These are phyloP conservation scores for Sylvicola fuscatus DNA, from an alignment of 2,888 invertebrate genomes.

Conservation along the genomic window DNA sequence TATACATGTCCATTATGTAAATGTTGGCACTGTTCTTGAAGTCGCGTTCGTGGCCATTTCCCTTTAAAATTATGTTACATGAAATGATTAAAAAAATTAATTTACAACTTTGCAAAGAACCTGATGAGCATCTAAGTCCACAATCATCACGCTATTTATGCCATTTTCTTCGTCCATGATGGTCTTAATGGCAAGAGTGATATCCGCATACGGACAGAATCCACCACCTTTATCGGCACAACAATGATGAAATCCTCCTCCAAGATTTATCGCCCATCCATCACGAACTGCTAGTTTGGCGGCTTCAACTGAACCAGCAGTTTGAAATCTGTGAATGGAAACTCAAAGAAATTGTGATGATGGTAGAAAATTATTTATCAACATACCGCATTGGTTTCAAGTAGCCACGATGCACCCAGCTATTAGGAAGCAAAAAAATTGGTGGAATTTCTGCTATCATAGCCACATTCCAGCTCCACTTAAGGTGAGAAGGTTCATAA, in stretches of 20 bases:
- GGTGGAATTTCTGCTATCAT: constrained; percentile 58
- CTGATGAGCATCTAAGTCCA: constrained; percentile 86
- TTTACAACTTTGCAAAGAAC: no score
- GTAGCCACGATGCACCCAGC: constrained; percentile 50
- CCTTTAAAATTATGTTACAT: no score
- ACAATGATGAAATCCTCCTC: constrained; percentile 86
- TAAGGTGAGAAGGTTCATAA: constrained; percentile 12
- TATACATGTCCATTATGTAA: constrained; percentile 80
- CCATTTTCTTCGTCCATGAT: constrained; percentile 33
- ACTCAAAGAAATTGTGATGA: not conserved
- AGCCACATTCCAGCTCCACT: constrained; percentile 68
- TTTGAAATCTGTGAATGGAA: constrained; percentile 35
- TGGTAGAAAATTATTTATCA: constrained; percentile 1
- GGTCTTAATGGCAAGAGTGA: constrained; percentile 53
- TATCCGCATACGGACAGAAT: constrained; percentile 81
- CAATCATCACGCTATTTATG: constrained; percentile 57
- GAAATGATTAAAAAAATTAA: no score
- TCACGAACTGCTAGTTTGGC: constrained; percentile 61
- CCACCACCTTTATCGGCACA: constrained; percentile 56
- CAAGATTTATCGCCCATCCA: constrained; percentile 80
- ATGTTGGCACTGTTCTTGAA: constrained; percentile 48
- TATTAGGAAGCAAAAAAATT: constrained; percentile 54
- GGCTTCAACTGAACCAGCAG: constrained; percentile 65
- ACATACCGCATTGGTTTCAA: constrained; percentile 53
- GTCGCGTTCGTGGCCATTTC: constrained; percentile 73